These are phyloP conservation scores for Chelon auratus DNA, from an alignment of 2,797 vertebrate genomes.

Conservation along the genomic window DNA sequence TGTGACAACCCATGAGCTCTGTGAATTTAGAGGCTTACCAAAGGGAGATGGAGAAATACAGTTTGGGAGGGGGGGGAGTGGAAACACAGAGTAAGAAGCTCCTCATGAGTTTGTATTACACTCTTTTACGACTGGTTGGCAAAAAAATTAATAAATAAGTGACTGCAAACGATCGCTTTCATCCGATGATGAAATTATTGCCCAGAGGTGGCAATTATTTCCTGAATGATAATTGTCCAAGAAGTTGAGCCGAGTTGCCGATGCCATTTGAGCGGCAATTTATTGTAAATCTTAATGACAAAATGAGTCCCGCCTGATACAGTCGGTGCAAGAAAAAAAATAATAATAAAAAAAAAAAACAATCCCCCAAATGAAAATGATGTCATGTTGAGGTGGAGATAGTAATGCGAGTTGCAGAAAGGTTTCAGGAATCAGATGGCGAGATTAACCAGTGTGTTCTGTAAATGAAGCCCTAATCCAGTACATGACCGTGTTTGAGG, in stretches of 20 bases:
- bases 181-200: constrained; percentile 72
- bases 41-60: constrained; percentile 32
- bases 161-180: constrained; percentile 46
- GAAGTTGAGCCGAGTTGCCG: constrained; percentile 34
- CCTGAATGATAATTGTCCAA: constrained; percentile 52
- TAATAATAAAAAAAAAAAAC: too few relatives aligned
- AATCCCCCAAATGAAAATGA: constrained; percentile 11
- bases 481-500: background rate
- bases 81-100: constrained; percentile 11
- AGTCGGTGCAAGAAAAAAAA: constrained; percentile 1
- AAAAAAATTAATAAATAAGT: background rate
- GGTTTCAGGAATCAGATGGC: constrained; percentile 7
- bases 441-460: background rate
- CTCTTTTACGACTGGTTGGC: constrained; percentile 4
- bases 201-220: constrained; percentile 55
- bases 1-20: constrained; percentile 54
- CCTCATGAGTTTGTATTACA: constrained; percentile 15
- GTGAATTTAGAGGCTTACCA: constrained; percentile 27
- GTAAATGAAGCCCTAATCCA: background rate
- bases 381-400: constrained; percentile 11
- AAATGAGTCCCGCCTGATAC: constrained; percentile 14
- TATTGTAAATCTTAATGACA: constrained; percentile 19
- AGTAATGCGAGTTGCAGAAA: background rate
- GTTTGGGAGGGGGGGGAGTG: background rate
- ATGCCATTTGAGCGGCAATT: constrained; percentile 33